Conservation (phyloP, 2,888 invertebrate genomes). For the Aricia artaxerxes region DNA sequence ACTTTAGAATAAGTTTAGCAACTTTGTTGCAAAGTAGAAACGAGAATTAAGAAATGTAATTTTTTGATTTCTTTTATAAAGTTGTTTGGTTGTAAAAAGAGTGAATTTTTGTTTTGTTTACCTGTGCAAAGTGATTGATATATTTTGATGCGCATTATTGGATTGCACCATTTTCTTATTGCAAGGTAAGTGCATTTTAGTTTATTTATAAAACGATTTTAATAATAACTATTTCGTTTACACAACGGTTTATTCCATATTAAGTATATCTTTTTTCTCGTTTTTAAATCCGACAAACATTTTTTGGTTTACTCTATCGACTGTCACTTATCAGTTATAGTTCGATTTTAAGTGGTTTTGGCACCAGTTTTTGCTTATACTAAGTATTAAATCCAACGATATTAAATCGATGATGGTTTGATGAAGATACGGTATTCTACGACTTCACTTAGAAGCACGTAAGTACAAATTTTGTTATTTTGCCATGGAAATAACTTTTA, state of each 20-base stretch:
- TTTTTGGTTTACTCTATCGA: neutral
- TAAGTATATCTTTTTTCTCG: neutral
- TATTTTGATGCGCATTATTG: slow-evolving; percentile 2
- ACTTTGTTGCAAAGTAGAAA: neutral
- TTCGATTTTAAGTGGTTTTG: too few relatives aligned
- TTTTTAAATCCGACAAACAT: neutral
- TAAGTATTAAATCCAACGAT: too few relatives aligned
- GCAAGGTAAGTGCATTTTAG: slow-evolving; percentile 1
- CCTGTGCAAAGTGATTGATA: slow-evolving; percentile 6
- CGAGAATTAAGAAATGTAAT: neutral
- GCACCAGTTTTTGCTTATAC: too few relatives aligned
- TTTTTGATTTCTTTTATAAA: neutral
- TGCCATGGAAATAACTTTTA: too few relatives aligned
- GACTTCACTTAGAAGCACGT: too few relatives aligned
- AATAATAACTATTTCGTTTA: neutral
- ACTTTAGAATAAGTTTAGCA: slow-evolving; percentile 5
- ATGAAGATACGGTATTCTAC: too few relatives aligned
- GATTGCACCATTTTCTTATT: slow-evolving; percentile 9
- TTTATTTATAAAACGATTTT: neutral
- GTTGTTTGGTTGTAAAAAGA: neutral
- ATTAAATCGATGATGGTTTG: too few relatives aligned
- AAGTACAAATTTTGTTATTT: too few relatives aligned
- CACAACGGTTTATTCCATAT: neutral
- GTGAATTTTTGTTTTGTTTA: slow-evolving; percentile 6
- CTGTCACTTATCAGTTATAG: too few relatives aligned